Evolutionary conservation across 2,113 vertebrate genomes (phyloP).

Genomic region (Periophthalmodon schlosseri): DNA sequence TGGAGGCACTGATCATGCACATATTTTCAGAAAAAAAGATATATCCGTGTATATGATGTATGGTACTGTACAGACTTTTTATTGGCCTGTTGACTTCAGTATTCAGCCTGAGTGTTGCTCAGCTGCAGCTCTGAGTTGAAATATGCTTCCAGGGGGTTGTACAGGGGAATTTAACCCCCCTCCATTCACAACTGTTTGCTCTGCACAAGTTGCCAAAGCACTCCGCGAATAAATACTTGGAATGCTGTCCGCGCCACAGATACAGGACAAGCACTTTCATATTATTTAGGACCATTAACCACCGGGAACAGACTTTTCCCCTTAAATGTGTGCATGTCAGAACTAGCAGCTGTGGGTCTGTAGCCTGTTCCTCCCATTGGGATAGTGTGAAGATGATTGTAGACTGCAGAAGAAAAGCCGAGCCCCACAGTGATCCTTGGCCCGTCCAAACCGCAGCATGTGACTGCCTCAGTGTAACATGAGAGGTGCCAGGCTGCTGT

Average conservation of each 20-base stretch:
- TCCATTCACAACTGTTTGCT: constrained; percentile 56
- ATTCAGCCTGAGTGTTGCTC: constrained; percentile 49
- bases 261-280: constrained; percentile 12
- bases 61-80: not conserved
- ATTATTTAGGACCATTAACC: constrained; percentile 20
- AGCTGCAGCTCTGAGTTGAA: constrained; percentile 53
- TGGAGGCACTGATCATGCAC: too few species aligned
- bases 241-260: constrained; percentile 42
- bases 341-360: constrained; percentile 37
- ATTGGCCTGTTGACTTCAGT: constrained; percentile 44
- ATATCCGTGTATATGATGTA: not conserved
- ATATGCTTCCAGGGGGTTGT: constrained; percentile 37
- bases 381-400: constrained; percentile 24
- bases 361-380: not conserved
- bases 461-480: constrained; percentile 59
- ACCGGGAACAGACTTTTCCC: constrained; percentile 14
- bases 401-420: constrained; percentile 45
- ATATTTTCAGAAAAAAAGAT: too few species aligned
- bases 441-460: constrained; percentile 61
- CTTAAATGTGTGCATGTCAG: constrained; percentile 4
- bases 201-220: constrained; percentile 48
- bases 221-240: constrained; percentile 43
- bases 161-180: constrained; percentile 30
- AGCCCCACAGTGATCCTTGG: constrained; percentile 55
- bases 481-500: constrained; percentile 45